These are phyloP conservation scores for Mystacornis crossleyi DNA, from an alignment of 2,113 vertebrate genomes.

Conservation along the genomic window DNA sequence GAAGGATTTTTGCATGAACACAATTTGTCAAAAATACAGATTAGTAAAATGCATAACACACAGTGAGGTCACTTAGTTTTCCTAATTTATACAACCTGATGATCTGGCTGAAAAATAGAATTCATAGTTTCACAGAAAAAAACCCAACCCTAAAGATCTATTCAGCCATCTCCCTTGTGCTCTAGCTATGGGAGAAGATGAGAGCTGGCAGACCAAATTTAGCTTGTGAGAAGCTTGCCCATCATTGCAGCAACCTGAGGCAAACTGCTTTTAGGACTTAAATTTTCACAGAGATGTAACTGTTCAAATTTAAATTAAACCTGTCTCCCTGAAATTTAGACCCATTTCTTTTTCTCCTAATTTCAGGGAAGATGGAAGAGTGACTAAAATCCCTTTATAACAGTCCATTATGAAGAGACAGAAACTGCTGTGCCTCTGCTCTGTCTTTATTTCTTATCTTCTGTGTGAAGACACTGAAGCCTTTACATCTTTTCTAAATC, in stretches of 20 bases:
- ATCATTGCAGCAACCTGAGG: background rate
- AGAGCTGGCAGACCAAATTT: background rate
- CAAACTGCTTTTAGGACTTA: background rate
- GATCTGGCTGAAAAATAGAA: background rate
- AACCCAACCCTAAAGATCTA: accelerated
- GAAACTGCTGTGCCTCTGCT: background rate
- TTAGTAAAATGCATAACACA: background rate
- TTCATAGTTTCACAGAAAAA: background rate
- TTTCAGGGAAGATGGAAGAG: background rate
- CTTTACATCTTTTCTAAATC: background rate
- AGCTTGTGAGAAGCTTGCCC: background rate
- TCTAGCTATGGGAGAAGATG: background rate
- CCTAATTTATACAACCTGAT: background rate
- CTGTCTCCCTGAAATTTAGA: background rate
- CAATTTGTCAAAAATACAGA: background rate
- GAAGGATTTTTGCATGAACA: conserved; percentile 2
- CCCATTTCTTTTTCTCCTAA: background rate
- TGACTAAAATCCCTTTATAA: background rate
- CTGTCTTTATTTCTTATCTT: background rate
- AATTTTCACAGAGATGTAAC: background rate
- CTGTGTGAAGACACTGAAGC: background rate
- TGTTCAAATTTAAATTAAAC: background rate
- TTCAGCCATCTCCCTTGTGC: background rate
- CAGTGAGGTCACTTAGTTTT: background rate
- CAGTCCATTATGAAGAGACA: background rate